A percentile compares a stretch with the other conserved stretches of the same genome.
These are phyloP conservation scores for Pelodiscus sinensis DNA, from an alignment of 2,113 vertebrate genomes.

Conservation along the genomic window DNA sequence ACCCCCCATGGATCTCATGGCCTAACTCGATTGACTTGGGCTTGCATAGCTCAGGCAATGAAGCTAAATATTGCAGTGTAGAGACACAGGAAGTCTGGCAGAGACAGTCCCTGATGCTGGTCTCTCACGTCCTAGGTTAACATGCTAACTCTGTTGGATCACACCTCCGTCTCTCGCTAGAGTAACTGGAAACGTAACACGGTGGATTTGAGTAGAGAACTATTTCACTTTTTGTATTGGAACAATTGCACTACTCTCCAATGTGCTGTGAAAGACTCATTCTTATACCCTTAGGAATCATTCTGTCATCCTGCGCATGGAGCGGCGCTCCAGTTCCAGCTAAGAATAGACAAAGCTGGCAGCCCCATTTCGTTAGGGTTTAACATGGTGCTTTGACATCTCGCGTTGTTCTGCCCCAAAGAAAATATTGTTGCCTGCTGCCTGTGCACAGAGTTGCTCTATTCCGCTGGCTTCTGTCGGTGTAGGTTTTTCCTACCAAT, in stretches of 20 bases:
- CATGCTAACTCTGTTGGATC: too few relatives aligned
- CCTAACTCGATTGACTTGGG: not conserved
- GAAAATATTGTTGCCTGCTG: constrained; percentile 51
- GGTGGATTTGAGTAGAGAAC: not conserved
- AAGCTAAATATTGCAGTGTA: not conserved
- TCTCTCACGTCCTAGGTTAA: too few relatives aligned
- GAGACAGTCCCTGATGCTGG: too few relatives aligned
- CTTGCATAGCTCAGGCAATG: not conserved
- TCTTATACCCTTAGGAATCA: constrained; percentile 25
- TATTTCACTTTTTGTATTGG: too few relatives aligned
- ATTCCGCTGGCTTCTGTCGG: too few relatives aligned
- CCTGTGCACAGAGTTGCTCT: too few relatives aligned
- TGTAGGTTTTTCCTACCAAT: too few relatives aligned
- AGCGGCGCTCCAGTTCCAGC: not conserved
- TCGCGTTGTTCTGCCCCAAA: not conserved
- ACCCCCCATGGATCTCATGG: not conserved
- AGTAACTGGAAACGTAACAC: not conserved
- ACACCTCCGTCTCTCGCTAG: not conserved
- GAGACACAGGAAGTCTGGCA: too few relatives aligned
- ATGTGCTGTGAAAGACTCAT: not conserved
- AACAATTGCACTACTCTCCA: too few relatives aligned
- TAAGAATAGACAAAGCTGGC: not conserved
- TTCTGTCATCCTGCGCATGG: constrained; percentile 3
- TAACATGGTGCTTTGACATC: not conserved
- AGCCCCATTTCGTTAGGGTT: not conserved